Conservation (phyloP, 2,888 invertebrate species). For the Bembecia ichneumoniformis region DNA sequence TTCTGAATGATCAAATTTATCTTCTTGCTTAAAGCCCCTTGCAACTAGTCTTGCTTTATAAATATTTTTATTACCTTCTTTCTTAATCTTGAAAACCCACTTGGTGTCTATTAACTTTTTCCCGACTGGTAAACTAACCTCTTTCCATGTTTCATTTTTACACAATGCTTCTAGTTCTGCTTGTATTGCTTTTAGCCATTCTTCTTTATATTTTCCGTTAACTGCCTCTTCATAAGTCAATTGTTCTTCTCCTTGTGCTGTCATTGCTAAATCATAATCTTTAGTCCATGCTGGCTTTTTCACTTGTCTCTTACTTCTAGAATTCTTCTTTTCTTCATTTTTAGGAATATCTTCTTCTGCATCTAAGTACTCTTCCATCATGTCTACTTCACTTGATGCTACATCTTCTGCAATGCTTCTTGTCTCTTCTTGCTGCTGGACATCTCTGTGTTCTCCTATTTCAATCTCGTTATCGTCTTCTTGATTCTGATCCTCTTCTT, state of each 20-base stretch:
- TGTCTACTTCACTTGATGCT: too few relatives aligned
- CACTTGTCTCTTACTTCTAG: background rate
- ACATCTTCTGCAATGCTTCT: too few relatives aligned
- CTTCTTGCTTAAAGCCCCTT: background rate
- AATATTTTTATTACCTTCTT: background rate
- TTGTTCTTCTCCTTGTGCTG: background rate
- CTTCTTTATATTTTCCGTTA: too few relatives aligned
- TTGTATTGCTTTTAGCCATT: background rate
- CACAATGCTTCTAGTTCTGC: background rate
- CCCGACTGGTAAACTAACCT: background rate
- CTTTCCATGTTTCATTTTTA: background rate
- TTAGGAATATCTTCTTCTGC: too few relatives aligned
- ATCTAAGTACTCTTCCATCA: too few relatives aligned
- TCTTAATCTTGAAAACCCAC: background rate
- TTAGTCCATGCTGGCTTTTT: slow-evolving; percentile 1
- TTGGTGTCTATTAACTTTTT: background rate
- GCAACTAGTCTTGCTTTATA: background rate
- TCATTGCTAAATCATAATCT: background rate
- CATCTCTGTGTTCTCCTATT: too few relatives aligned
- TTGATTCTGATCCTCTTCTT: background rate
- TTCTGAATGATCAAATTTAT: background rate
- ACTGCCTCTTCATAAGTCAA: too few relatives aligned
- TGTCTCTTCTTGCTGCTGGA: too few relatives aligned
- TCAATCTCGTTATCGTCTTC: background rate
- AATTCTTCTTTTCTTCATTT: background rate